Conservation (phyloP, 1,140 invertebrate species). For the Episyrphus balteatus region DNA sequence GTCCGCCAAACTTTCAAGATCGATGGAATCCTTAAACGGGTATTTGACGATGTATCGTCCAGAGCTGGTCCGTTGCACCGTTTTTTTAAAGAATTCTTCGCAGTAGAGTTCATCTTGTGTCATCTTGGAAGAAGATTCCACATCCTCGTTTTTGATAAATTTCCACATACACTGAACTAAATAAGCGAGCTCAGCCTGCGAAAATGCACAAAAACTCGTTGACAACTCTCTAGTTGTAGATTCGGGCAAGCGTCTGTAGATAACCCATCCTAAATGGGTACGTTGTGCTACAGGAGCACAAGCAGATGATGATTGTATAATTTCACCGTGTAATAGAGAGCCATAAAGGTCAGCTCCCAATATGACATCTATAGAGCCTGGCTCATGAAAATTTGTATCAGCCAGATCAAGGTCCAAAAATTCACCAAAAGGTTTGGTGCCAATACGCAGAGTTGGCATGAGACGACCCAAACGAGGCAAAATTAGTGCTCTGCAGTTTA, state of each 20-base stretch:
- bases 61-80: neutral
- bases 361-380: constrained; percentile 3
- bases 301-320: neutral
- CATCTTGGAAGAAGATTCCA: too few relatives aligned
- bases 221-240: neutral
- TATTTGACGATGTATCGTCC: neutral
- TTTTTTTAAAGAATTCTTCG: neutral
- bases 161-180: too few relatives aligned
- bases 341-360: neutral
- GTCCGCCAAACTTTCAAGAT: neutral
- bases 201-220: neutral
- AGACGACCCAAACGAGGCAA: neutral
- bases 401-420: neutral
- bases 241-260: neutral
- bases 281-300: neutral
- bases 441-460: neutral
- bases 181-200: neutral
- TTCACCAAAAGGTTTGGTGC: neutral
- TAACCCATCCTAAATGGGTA: too few relatives aligned
- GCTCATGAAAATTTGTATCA: neutral
- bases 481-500: neutral
- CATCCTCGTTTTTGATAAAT: too few relatives aligned
- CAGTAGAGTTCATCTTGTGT: neutral
- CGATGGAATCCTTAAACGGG: neutral
- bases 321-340: neutral